Base-by-base conservation (phyloP, 2,797 vertebrate species). In the Pangasius larnaudii region DNA sequence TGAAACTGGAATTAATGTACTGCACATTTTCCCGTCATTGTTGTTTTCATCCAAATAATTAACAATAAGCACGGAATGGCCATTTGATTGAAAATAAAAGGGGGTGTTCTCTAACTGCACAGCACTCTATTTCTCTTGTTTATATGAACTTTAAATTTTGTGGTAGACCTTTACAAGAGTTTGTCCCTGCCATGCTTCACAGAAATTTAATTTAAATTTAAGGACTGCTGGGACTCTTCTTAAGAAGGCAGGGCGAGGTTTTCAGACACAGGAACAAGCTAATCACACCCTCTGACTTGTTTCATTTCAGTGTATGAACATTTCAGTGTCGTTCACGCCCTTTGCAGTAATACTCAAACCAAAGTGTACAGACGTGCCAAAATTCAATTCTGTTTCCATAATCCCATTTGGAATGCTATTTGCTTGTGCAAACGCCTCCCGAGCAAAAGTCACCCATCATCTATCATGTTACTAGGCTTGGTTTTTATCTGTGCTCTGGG, bases 381-480 rank as follows among this genome's bases (percentile, higher is more conserved):
- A 87, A 91, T 86, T 89, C 61, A 77, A 85, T 80, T 69, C 87
- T 65, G 42, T 78, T 75, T 85, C 86, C 59, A 19, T 65, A 63
- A 86, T 91, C 91, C 71, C 71, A 22, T 88, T 81, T 51, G 87
- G 72, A 86, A 71, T 49, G 58, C 56, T 82, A 92, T 79, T 86
- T 83, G 33, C 86, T 77, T 75, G 84, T 86, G 85, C 85, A 87
- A 89, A 86, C 63, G 79, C 71, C 85, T 86, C 84, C 88, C n/a
- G 39, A 88, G 84, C 58, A 89, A 92, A 87, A 89, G 86, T 77
- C 88, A 85, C 88, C 88, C 85, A 90, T 74, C 61, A 11, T 39
- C 65, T 88, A 90, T 91, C 92, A 90, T 67, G 69, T 71, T 24
- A 46, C 53, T 88, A 87, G 85, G 88, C 89, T 90, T 46, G 42